phyloP scores from a whole-genome alignment of 2,113 vertebrate genomes.

The Plotosus lineatus region DNA sequence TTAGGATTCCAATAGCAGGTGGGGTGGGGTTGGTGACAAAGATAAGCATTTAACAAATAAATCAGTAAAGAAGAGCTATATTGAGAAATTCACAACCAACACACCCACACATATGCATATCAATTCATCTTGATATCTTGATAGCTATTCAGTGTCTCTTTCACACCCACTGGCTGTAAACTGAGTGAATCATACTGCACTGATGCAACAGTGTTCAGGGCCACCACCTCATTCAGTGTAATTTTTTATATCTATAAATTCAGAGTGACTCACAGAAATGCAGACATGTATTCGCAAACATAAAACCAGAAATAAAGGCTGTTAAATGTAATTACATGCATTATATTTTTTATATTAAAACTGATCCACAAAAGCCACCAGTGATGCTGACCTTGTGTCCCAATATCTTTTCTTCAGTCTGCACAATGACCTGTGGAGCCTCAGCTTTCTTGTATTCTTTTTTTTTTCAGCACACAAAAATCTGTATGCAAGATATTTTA shows the following conservation, averaged over 20 bases:
- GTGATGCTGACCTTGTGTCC: too few species aligned
- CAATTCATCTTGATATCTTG: neutral
- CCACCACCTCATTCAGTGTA: neutral
- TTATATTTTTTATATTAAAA: neutral
- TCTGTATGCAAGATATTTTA: too few species aligned
- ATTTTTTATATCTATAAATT: neutral
- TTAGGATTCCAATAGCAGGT: neutral
- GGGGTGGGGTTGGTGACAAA: neutral
- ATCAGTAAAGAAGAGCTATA: neutral
- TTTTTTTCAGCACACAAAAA: too few species aligned
- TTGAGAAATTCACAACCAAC: neutral
- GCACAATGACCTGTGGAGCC: neutral
- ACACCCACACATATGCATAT: neutral
- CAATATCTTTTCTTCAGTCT: neutral
- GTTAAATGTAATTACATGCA: neutral
- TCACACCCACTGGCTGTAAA: neutral
- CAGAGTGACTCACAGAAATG: neutral
- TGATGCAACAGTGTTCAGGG: neutral
- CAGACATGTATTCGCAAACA: neutral
- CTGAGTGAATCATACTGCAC: slow-evolving; percentile 5
- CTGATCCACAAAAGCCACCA: neutral
- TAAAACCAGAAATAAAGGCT: neutral
- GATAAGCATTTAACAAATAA: neutral
- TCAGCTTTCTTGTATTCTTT: too few species aligned
- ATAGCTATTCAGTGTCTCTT: neutral